Base-by-base conservation (phyloP, 2,888 invertebrate genomes). In the Mesorhabditis belari region DNA sequence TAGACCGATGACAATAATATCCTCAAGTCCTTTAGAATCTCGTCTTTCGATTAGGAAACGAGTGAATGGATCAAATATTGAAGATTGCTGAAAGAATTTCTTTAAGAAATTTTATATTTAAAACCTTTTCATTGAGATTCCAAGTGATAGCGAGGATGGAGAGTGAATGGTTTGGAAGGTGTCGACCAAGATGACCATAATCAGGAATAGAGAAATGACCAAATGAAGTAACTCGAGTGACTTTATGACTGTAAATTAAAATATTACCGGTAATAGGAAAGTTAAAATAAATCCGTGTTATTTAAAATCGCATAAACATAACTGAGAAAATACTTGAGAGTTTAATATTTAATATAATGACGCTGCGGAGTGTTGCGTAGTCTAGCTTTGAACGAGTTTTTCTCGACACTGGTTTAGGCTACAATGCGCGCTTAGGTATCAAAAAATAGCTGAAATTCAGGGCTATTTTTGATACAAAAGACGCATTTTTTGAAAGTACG, bases 111-210 rank as follows among this genome's bases (percentile, higher is more conserved):
- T 26, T 24, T 25, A 35, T 12, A 49, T 5, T 19, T 29, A 29
- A 24, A 35, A 68, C 65, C 62, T 76, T 76, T 25, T 71, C 69
- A 53, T 73, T 72, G 49, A 77, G 70, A 65, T 77, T 77, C 77
- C 77, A 77, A 6, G 77, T 77, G 17, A 77, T 50, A 9, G 58
- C 54, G 25, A 64, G 60, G 3, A 67, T 26, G 17, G 61, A 59
- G 9, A 71, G 51, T 35, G 63, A 17, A 58, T 25, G 64, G 49
- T 26, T 71, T 67, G 12, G 60, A 49, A 57, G 67, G 60, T 24
- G 61, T 61, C 12, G 67, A 2, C 44, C 67, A 12, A 71, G 63
- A 6, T 62, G 60, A 1, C 64, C 61, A 50, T 71, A 67, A n/a
- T 61, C 63, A 27, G 67, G 65, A 24, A 71, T 71, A 1, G 69